Evolutionary conservation across 1,140 invertebrate species (phyloP).

Genomic region (Aphaenogaster ashmeadi): DNA sequence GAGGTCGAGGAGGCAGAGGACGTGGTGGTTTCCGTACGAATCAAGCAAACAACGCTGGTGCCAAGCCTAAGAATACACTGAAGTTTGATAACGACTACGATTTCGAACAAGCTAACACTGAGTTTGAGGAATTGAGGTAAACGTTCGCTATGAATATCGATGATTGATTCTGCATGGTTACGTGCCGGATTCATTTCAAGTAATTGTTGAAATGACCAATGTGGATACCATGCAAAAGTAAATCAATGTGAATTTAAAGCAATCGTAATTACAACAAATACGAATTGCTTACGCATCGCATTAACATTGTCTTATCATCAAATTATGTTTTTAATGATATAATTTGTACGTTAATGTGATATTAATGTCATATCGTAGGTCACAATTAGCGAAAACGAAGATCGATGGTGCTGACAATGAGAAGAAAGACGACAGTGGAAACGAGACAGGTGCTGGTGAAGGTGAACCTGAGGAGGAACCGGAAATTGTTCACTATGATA

Average conservation of each 20-base stretch:
- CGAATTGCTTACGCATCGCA: slow-evolving; percentile 78
- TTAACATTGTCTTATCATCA: slow-evolving; percentile 63
- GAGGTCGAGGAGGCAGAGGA: slow-evolving; percentile 83
- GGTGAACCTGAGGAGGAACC: slow-evolving; percentile 92
- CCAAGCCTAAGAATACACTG: slow-evolving; percentile 90
- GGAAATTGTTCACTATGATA: slow-evolving; percentile 95
- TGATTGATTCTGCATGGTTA: slow-evolving; percentile 70
- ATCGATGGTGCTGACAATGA: slow-evolving; percentile 91
- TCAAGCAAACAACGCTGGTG: slow-evolving; percentile 80
- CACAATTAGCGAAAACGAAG: slow-evolving; percentile 94
- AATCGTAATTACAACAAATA: slow-evolving; percentile 18
- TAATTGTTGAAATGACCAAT: slow-evolving; percentile 76
- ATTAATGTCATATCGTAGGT: slow-evolving; percentile 80
- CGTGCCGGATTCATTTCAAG: slow-evolving; percentile 79
- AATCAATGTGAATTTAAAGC: slow-evolving; percentile 78
- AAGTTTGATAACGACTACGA: slow-evolving; percentile 99
- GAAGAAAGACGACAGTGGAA: slow-evolving; percentile 95
- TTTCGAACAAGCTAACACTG: slow-evolving; percentile 98
- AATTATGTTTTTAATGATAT: slow-evolving; percentile 22
- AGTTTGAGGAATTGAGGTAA: slow-evolving; percentile 96
- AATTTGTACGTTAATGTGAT: not conserved
- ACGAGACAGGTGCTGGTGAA: slow-evolving; percentile 94
- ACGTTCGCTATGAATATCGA: not conserved
- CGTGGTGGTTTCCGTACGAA: slow-evolving; percentile 82
- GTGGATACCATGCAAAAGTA: slow-evolving; percentile 81